These are phyloP conservation scores for Cranoglanis bouderius DNA, from an alignment of 2,113 vertebrate species.

Conservation along the genomic window DNA sequence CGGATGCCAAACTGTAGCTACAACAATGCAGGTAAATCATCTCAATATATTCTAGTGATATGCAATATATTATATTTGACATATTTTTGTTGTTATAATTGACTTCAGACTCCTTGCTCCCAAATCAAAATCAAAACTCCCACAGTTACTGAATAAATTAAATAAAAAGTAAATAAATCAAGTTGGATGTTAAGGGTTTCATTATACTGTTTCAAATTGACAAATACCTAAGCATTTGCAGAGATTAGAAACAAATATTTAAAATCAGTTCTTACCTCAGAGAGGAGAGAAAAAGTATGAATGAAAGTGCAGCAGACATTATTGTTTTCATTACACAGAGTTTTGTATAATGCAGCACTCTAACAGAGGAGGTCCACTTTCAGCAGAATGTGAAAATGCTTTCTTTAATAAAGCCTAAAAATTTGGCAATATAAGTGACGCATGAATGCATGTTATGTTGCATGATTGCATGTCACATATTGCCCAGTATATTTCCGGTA, in stretches of 20 bases:
- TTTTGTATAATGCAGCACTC: too few species aligned
- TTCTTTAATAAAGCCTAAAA: not conserved
- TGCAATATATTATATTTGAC: not conserved
- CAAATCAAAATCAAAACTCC: not conserved
- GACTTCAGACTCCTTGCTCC: not conserved
- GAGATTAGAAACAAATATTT: not conserved
- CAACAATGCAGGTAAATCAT: not conserved
- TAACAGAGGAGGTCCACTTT: not conserved
- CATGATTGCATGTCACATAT: too few species aligned
- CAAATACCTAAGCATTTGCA: not conserved
- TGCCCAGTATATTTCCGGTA: too few species aligned
- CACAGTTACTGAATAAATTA: not conserved
- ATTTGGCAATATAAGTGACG: not conserved
- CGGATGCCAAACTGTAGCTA: conserved; percentile 3
- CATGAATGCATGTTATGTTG: not conserved
- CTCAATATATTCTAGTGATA: not conserved
- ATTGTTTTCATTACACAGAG: not conserved
- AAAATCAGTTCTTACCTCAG: conserved; percentile 11
- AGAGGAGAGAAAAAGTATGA: not conserved
- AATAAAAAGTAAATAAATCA: not conserved
- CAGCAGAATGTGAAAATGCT: not conserved
- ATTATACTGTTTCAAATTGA: not conserved
- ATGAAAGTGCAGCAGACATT: not conserved
- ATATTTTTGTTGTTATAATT: not conserved
- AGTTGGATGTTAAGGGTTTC: not conserved